Evolutionary conservation across 2,888 invertebrate genomes (phyloP).

Genomic region (Cephus spinipes): DNA sequence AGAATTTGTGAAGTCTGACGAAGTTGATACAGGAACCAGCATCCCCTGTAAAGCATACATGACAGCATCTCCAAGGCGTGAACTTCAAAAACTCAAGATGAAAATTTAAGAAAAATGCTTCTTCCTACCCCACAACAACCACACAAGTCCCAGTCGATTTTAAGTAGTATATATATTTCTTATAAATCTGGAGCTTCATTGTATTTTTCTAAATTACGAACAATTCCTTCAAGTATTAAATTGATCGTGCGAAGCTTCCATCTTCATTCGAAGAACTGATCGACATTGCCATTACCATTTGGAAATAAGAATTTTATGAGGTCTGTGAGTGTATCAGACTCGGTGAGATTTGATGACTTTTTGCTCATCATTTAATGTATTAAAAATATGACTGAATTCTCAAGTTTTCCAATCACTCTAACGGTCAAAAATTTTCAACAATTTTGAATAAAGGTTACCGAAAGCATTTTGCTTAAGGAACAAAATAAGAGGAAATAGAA

Average conservation of each 20-base stretch:
- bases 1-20: conserved; percentile 57
- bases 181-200: conserved; percentile 6
- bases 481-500: no score
- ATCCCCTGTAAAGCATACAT: conserved; percentile 42
- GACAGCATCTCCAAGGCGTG: not conserved
- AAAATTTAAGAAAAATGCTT: not conserved
- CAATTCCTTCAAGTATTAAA: not conserved
- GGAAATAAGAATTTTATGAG: not conserved
- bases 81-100: not conserved
- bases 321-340: not conserved
- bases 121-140: conserved; percentile 54
- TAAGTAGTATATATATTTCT: conserved; percentile 34
- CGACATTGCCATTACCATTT: not conserved
- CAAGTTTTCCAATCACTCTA: not conserved
- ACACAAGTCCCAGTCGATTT: conserved; percentile 55
- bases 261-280: not conserved
- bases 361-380: not conserved
- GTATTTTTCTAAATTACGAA: not conserved
- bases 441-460: not conserved
- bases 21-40: conserved; percentile 60
- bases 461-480: not conserved
- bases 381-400: not conserved
- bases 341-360: not conserved
- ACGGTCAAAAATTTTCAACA: not conserved
- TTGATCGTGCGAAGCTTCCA: not conserved